Conservation (phyloP, 2,797 vertebrate genomes). For the Hyperoplus immaculatus region DNA sequence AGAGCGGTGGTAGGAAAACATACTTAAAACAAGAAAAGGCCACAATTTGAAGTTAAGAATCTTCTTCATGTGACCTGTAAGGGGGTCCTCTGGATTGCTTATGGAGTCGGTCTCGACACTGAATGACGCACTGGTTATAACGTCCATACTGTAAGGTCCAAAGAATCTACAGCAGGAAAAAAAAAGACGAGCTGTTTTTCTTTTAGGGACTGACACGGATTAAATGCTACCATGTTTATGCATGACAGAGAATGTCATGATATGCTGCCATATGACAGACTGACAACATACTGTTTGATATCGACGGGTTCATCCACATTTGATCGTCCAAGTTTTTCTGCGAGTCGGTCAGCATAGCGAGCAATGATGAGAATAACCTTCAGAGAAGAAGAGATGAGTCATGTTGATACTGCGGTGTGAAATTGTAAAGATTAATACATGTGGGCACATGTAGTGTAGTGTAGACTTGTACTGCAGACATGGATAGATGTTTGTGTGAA, state of each 20-base stretch:
- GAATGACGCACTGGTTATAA: slow-evolving; percentile 87
- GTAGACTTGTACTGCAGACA: background rate
- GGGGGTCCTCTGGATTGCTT: slow-evolving; percentile 85
- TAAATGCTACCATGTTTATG: background rate
- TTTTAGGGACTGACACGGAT: background rate
- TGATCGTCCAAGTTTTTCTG: slow-evolving; percentile 79
- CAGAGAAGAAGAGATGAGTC: background rate
- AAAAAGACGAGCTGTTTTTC: background rate
- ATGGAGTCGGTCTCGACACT: slow-evolving; percentile 87
- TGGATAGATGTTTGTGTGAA: background rate
- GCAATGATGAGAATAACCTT: slow-evolving; percentile 88
- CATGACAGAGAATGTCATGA: background rate
- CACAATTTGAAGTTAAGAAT: slow-evolving; percentile 79
- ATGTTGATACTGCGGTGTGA: background rate
- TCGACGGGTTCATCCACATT: slow-evolving; percentile 72
- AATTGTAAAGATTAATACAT: background rate
- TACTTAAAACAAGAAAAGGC: slow-evolving; percentile 61
- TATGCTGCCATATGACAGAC: background rate
- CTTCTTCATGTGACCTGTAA: slow-evolving; percentile 82
- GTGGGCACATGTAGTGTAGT: too few relatives aligned
- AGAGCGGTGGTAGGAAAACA: slow-evolving; percentile 13
- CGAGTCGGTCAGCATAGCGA: slow-evolving; percentile 84
- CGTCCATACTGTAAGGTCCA: slow-evolving; percentile 87
- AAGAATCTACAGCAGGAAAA: slow-evolving; percentile 77
- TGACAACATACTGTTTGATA: slow-evolving; percentile 87